phyloP scores from a whole-genome alignment of 1,140 invertebrate species.

The Physella acuta region DNA sequence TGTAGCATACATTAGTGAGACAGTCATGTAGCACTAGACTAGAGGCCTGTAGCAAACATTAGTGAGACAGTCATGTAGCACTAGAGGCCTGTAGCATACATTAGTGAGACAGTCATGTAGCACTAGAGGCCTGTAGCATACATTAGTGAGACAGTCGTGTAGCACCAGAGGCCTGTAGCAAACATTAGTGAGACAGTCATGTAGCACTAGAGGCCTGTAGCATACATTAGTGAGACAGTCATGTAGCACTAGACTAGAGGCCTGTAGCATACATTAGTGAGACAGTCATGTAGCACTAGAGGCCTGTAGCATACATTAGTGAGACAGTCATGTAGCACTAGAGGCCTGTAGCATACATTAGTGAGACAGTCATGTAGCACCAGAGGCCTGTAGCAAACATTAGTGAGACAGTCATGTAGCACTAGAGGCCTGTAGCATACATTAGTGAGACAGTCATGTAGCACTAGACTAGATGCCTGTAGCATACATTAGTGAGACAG shows the following conservation, averaged over 20 bases:
- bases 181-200: too few relatives aligned
- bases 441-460: constrained; percentile 59
- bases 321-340: constrained; percentile 45
- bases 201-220: constrained; percentile 49
- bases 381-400: constrained; percentile 33
- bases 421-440: constrained; percentile 47
- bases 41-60: constrained; percentile 53
- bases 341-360: constrained; percentile 51
- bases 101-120: constrained; percentile 39
- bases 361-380: constrained; percentile 57
- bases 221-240: constrained; percentile 58
- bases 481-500: constrained; percentile 54
- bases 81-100: constrained; percentile 42
- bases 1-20: constrained; percentile 41
- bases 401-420: too few relatives aligned
- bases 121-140: constrained; percentile 51
- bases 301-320: constrained; percentile 43
- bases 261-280: constrained; percentile 54
- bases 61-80: constrained; percentile 57
- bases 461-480: constrained; percentile 37
- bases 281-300: constrained; percentile 54
- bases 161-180: constrained; percentile 40
- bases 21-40: constrained; percentile 46
- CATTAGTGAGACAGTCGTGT: constrained; percentile 58
- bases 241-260: constrained; percentile 40